Evolutionary conservation across 2,113 vertebrate species (phyloP).

Genomic region (Dasypus novemcinctus): DNA sequence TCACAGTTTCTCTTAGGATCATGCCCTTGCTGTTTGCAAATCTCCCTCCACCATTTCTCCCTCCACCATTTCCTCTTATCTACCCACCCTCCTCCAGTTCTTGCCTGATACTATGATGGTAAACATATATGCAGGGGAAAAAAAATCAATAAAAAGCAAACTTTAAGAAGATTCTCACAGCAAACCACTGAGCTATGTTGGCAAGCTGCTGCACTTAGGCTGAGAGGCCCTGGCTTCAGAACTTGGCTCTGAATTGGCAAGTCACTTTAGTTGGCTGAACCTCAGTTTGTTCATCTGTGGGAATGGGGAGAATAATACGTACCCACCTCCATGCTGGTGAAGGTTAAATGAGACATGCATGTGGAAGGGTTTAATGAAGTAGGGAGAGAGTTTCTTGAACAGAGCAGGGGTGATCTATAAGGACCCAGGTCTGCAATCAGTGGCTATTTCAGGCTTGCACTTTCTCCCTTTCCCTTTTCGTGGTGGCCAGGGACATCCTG

Average conservation of each 20-base stretch:
- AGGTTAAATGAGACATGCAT: neutral
- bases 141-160: neutral
- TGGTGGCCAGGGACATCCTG: neutral
- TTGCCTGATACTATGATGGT: neutral
- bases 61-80: accelerated
- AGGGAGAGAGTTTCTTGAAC: neutral
- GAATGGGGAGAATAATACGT: neutral
- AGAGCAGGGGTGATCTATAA: neutral
- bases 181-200: neutral
- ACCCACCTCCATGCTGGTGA: neutral
- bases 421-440: neutral
- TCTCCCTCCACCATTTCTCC: accelerated
- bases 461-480: neutral
- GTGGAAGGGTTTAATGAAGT: neutral
- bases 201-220: neutral
- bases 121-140: neutral
- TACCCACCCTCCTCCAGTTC: neutral
- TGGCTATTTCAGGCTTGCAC: neutral
- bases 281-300: neutral
- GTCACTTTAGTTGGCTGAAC: neutral
- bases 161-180: constrained; percentile 4
- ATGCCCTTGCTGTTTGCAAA: neutral
- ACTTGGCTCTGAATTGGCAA: neutral
- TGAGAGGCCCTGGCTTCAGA: neutral
- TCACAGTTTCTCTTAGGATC: neutral